Evolutionary conservation across 1,140 invertebrate species (phyloP), one percentile per base, ranked within the genome.

Genomic region (Penaeus chinensis): DNA sequence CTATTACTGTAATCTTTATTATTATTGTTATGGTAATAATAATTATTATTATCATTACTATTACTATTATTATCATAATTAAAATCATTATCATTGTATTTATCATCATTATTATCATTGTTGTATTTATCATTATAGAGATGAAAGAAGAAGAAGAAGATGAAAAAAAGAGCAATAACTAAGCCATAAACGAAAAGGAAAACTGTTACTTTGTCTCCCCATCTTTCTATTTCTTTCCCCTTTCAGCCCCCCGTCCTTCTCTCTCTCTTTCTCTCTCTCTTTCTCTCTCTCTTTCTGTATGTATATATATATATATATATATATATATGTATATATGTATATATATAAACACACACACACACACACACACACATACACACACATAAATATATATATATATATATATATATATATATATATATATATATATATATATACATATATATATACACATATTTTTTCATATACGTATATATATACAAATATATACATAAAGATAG

Each of bases 341-440:
- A 71, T 71, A 71, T n/a, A 71, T 71, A 71, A 20, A 71, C n/a
- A 71, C n/a, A 71, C n/a, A 71, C n/a, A n/a, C n/a, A 71, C n/a
- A 71, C n/a, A 71, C n/a, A 71, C n/a, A 71, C n/a, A 71, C n/a
- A 71, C n/a, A 71, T 19, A 71, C n/a, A n/a, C 32, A 71, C 22
- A 71, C 22, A 71, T n/a, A 71, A 11, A 71, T n/a, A 71, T 8
- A 71, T 71, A 71, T 71, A 71, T 71, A 71, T 71, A n/a, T 71
- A n/a, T 71, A n/a, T 71, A n/a, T 71, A n/a, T 71, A n/a, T 71
- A 20, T 71, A n/a, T 71, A n/a, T 71, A n/a, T 71, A 71, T 20
- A 71, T 71, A n/a, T 71, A 32, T 71, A n/a, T 71, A n/a, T 71
- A 27, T 71, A 37, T 71, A 71, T 71, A 37, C 24, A 71, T 71